Evolutionary conservation across 2,113 vertebrate genomes (phyloP).

Genomic region (Mesembrinibis cayennensis): DNA sequence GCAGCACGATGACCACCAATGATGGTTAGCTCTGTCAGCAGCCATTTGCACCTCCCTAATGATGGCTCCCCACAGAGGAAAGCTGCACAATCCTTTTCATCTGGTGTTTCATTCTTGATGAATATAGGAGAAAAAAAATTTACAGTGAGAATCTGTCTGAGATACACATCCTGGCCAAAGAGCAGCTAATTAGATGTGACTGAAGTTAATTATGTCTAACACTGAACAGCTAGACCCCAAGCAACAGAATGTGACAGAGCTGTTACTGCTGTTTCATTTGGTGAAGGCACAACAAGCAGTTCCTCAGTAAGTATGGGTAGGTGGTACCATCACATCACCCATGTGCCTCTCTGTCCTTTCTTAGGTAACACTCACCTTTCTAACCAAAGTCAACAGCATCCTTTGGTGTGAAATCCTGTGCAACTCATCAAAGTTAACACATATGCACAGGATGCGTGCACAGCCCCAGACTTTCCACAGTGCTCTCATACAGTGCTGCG

Average conservation of each 20-base stretch:
- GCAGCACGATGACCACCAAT: rapidly evolving
- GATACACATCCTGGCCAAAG: not conserved
- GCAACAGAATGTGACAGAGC: not conserved
- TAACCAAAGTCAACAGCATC: not conserved
- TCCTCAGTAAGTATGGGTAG: not conserved
- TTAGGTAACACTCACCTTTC: not conserved
- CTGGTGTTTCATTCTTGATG: not conserved
- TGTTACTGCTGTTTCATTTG: not conserved
- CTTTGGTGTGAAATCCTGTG: not conserved
- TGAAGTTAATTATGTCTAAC: not conserved
- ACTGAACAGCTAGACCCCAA: not conserved
- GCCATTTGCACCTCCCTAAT: not conserved
- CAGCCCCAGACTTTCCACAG: not conserved
- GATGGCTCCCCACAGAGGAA: not conserved
- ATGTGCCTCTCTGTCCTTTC: not conserved
- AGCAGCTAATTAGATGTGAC: not conserved
- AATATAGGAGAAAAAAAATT: not conserved
- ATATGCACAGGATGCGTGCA: rapidly evolving
- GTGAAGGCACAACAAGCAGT: not conserved
- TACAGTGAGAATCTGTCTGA: not conserved
- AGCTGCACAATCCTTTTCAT: not conserved
- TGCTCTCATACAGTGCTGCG: not conserved
- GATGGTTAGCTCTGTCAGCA: not conserved
- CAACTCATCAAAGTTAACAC: not conserved
- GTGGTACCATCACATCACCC: not conserved